phyloP scores from a whole-genome alignment of 1,140 invertebrate species.

The Adoxophyes honmai region DNA sequence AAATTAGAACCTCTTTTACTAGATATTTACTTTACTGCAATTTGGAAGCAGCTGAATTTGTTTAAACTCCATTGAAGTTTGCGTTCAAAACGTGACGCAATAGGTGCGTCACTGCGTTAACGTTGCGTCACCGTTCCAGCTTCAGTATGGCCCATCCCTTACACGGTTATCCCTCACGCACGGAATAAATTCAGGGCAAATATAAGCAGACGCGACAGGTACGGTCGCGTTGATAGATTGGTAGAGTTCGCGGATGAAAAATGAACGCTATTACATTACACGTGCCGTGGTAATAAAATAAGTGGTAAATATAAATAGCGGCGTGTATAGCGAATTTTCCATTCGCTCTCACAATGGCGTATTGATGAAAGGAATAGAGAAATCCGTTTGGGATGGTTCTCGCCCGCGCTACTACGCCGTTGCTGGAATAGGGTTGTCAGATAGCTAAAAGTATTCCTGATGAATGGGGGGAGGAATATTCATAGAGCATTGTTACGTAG shows the following conservation, averaged over 20 bases:
- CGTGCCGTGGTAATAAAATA: slow-evolving; percentile 7
- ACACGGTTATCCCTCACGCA: not conserved
- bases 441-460: no score
- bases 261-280: slow-evolving; percentile 10
- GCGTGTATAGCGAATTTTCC: slow-evolving; percentile 7
- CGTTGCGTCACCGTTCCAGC: no score
- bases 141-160: no score
- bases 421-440: slow-evolving; percentile 1
- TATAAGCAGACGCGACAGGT: slow-evolving; percentile 5
- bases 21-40: no score
- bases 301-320: not conserved
- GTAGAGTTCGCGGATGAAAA: slow-evolving; percentile 7
- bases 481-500: no score
- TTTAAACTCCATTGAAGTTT: no score
- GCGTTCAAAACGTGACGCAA: no score
- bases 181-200: not conserved
- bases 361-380: slow-evolving; percentile 24
- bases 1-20: no score
- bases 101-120: no score
- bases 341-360: not conserved
- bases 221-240: slow-evolving; percentile 1
- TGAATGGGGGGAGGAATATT: no score
- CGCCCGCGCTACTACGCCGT: slow-evolving; percentile 22
- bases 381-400: slow-evolving; percentile 53
- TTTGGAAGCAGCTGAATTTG: no score